Conservation (phyloP, 2,888 invertebrate species). For the Philereme vetulata region DNA sequence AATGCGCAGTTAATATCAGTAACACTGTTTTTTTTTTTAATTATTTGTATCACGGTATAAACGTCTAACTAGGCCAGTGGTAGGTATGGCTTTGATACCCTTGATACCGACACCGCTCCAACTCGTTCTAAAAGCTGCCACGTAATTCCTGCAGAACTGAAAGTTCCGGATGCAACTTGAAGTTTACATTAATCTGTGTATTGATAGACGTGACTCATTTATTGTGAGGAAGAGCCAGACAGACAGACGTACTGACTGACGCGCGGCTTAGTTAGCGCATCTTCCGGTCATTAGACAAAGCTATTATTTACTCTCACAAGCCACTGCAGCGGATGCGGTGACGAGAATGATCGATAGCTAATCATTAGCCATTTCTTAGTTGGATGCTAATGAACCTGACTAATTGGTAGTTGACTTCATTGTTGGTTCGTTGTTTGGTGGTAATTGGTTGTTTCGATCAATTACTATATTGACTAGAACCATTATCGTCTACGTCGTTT, state of each 20-base stretch:
- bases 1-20: too few relatives aligned
- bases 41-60: too few relatives aligned
- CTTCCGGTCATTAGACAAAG: constrained; percentile 41
- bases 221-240: constrained; percentile 32
- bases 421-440: constrained; percentile 5
- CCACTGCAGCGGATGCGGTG: constrained; percentile 30
- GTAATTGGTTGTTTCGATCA: constrained; percentile 6
- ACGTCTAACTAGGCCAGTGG: constrained; percentile 4
- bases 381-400: constrained; percentile 24
- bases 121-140: background rate
- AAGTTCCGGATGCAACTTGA: constrained; percentile 21
- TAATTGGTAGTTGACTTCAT: constrained; percentile 18
- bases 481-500: background rate
- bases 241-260: constrained; percentile 29
- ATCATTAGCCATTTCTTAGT: constrained; percentile 30
- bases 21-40: too few relatives aligned
- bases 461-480: background rate
- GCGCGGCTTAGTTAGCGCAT: constrained; percentile 23
- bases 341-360: constrained; percentile 31
- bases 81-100: constrained; percentile 10
- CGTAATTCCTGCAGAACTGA: background rate
- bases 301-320: constrained; percentile 36
- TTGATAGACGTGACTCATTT: constrained; percentile 41
- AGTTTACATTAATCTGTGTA: constrained; percentile 31
- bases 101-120: constrained; percentile 12